Percentiles rank a stretch among this genome's conserved stretches.
Conservation (phyloP, 2,797 vertebrate genomes). For the Gephyroberyx darwinii region DNA sequence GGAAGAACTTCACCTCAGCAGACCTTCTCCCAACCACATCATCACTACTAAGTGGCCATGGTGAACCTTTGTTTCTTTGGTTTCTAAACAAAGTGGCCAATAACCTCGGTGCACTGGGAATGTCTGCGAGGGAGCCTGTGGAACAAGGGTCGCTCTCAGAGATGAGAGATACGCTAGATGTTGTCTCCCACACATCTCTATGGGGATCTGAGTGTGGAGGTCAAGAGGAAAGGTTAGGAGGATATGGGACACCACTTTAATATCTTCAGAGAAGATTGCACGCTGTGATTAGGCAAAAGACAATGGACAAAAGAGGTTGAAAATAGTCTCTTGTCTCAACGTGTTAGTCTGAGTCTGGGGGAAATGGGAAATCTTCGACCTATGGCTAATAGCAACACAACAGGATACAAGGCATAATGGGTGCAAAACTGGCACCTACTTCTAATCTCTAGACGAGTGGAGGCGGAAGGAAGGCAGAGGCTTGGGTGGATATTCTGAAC, state of each 20-base stretch:
- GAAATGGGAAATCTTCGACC: constrained; percentile 64
- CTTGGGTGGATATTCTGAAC: constrained; percentile 44
- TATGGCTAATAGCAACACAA: constrained; percentile 58
- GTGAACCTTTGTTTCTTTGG: constrained; percentile 55
- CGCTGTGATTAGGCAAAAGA: constrained; percentile 45
- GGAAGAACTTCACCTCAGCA: constrained; percentile 35
- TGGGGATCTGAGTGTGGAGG: constrained; percentile 40
- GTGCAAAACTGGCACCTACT: constrained; percentile 38
- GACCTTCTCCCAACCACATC: constrained; percentile 6
- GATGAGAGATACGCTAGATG: constrained; percentile 55
- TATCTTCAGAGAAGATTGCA: constrained; percentile 54
- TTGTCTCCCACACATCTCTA: constrained; percentile 58
- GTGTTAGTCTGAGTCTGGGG: constrained; percentile 32
- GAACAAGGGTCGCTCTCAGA: constrained; percentile 51
- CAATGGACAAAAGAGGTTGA: constrained; percentile 57
- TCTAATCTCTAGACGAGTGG: constrained; percentile 28
- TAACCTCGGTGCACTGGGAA: constrained; percentile 51
- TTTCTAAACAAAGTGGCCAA: constrained; percentile 55
- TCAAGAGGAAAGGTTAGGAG: constrained; percentile 56
- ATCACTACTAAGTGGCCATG: constrained; percentile 30
- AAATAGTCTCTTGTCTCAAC: constrained; percentile 53
- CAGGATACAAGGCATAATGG: constrained; percentile 72
- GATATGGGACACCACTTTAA: constrained; percentile 51
- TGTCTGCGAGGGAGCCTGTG: constrained; percentile 32
- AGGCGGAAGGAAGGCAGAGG: constrained; percentile 67